Conservation (phyloP, 2,888 invertebrate species). For the Tenthredo distinguenda region DNA sequence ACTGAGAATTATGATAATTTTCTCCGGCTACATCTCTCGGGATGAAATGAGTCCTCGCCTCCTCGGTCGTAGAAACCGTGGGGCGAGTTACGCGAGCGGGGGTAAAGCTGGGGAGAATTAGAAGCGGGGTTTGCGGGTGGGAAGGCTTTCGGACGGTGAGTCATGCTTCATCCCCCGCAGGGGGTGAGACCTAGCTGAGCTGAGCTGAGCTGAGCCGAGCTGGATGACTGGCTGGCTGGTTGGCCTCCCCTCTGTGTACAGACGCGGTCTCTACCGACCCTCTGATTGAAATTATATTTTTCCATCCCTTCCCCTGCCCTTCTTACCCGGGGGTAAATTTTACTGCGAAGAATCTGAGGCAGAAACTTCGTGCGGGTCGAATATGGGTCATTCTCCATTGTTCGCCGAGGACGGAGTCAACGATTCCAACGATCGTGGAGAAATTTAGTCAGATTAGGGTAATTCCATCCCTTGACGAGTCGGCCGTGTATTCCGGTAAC, state of each 20-base stretch:
- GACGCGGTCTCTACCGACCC: conserved; percentile 51
- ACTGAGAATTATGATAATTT: conserved; percentile 44
- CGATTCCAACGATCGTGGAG: neutral
- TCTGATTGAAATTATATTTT: conserved; percentile 71
- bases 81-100: conserved; percentile 49
- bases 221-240: conserved; percentile 49
- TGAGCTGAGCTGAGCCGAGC: conserved; percentile 34
- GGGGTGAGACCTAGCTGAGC: conserved; percentile 56
- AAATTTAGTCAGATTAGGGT: neutral
- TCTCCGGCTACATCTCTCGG: conserved; percentile 14
- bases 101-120: conserved; percentile 23
- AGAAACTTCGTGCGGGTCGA: neutral
- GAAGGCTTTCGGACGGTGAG: conserved; percentile 66
- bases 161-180: conserved; percentile 73
- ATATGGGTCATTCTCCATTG: neutral
- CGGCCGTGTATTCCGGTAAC: neutral
- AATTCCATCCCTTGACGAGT: neutral
- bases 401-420: neutral
- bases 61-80: conserved; percentile 50
- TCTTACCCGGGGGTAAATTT: neutral
- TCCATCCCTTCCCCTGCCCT: conserved; percentile 55
- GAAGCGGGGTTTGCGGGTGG: conserved; percentile 46
- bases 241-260: conserved; percentile 56
- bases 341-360: neutral
- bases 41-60: conserved; percentile 25